Percentiles rank a stretch among this genome's conserved stretches.
Evolutionary conservation across 2,113 vertebrate genomes (phyloP).

Genomic region (Rhabdornis inornatus): DNA sequence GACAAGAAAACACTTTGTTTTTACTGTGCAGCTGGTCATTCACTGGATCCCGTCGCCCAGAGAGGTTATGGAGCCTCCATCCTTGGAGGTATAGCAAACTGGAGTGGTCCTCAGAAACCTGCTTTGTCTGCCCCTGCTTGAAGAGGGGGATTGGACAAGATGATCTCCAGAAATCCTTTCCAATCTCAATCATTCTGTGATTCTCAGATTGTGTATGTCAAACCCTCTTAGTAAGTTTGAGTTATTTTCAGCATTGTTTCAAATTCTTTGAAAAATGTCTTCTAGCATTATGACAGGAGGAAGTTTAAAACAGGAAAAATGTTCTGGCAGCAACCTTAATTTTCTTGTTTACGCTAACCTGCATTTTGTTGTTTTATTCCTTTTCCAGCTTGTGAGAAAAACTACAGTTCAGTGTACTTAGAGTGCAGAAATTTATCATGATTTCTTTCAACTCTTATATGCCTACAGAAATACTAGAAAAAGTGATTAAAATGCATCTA

Average conservation of each 20-base stretch:
- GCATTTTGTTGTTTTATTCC: not conserved
- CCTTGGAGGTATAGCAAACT: not conserved
- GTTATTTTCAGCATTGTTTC: not conserved
- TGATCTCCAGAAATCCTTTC: not conserved
- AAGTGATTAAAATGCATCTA: not conserved
- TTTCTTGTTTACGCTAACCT: not conserved
- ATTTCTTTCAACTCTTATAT: not conserved
- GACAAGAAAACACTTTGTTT: not conserved
- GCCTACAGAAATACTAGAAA: not conserved
- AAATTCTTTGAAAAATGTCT: not conserved
- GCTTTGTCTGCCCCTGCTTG: not conserved
- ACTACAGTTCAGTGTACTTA: not conserved
- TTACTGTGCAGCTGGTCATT: not conserved
- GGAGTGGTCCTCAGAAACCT: not conserved
- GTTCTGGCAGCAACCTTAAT: not conserved
- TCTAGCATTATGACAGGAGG: not conserved
- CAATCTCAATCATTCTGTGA: not conserved
- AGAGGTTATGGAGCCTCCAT: not conserved
- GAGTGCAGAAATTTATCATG: not conserved
- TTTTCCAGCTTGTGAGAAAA: not conserved
- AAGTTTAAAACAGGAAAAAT: not conserved
- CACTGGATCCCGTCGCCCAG: rapidly evolving
- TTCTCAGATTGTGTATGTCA: not conserved
- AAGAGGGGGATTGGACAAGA: not conserved
- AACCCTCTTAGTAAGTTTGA: not conserved